Evolutionary conservation across 2,797 vertebrate genomes (phyloP), one percentile per base, ranked within the genome.

Genomic region (Trematomus bernacchii): DNA sequence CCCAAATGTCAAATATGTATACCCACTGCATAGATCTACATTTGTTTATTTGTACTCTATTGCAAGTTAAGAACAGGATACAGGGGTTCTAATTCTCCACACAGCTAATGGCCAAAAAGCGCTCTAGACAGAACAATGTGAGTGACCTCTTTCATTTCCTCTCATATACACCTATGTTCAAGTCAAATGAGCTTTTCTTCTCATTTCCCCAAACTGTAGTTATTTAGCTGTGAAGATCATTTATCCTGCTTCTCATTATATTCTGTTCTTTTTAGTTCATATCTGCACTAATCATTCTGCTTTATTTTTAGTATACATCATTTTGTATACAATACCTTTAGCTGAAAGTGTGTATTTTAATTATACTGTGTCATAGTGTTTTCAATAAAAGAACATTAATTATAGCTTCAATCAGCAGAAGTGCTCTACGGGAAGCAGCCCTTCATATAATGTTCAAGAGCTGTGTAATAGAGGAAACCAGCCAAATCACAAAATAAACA

Each of bases 371-470:
- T 69, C 52, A 42, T n/a, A 47, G 42, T 44, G 33, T 57, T 76
- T 70, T 73, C 50, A 65, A 27, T 43, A 46, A 23, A 72, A 42
- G 30, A 16, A 62, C 71, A 82, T n/a, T 43, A 42, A 88, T 75
- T 55, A 53, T 7, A 71, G 60, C 46, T 57, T 66, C 37, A 46
- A 73, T 53, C 6, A 13, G n/a, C 23, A 57, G 48, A 50, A 59
- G 62, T 13, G 46, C 43, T 62, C 44, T 55, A 62, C 6, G 10
- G 44, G 10, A 66, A 4, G 30, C 40, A n/a, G 58, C 21, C 10
- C 19, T 57, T 19, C 16, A 43, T 23, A 33, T 44, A 16, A 57
- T 62, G 15, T 40, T 3, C 30, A 48, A 50, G 11, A 40, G 33
- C 23, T 5, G 1, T 57, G n/a, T 51, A 11, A 54, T 52, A 43